phyloP scores from a whole-genome alignment of 2,797 vertebrate species.

The Ptychadena robeensis region DNA sequence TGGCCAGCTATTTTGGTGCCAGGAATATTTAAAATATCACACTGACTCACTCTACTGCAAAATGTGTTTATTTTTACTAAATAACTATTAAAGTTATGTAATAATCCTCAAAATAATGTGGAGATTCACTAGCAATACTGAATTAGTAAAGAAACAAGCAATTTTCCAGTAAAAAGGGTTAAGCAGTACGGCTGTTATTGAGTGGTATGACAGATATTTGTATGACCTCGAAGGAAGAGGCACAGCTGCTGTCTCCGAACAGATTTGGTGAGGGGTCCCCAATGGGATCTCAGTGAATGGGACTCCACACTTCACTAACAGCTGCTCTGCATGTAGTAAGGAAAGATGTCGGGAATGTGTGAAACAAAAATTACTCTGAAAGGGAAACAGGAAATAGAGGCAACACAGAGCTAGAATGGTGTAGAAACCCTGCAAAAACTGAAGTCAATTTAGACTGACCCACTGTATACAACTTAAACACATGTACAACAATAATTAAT shows the following conservation, averaged over 20 bases:
- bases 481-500: too few relatives aligned
- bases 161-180: conserved; percentile 34
- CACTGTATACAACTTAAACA: background rate
- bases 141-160: background rate
- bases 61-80: conserved; percentile 11
- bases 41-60: background rate
- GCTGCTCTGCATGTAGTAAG: conserved; percentile 48
- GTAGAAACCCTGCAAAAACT: background rate
- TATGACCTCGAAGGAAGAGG: conserved; percentile 49
- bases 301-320: conserved; percentile 43
- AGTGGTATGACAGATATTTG: conserved; percentile 47
- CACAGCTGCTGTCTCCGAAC: conserved; percentile 55
- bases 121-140: background rate
- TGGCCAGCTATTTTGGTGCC: background rate
- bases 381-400: conserved; percentile 1
- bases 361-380: conserved; percentile 35
- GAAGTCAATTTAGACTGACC: background rate
- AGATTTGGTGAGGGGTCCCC: conserved; percentile 49
- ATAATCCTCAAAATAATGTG: background rate
- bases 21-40: background rate
- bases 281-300: conserved; percentile 44
- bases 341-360: conserved; percentile 42
- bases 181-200: conserved; percentile 39
- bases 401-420: conserved; percentile 8
- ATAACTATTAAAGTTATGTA: conserved; percentile 7